Conservation (phyloP, 2,113 vertebrate genomes). For the Notiomystis cincta region DNA sequence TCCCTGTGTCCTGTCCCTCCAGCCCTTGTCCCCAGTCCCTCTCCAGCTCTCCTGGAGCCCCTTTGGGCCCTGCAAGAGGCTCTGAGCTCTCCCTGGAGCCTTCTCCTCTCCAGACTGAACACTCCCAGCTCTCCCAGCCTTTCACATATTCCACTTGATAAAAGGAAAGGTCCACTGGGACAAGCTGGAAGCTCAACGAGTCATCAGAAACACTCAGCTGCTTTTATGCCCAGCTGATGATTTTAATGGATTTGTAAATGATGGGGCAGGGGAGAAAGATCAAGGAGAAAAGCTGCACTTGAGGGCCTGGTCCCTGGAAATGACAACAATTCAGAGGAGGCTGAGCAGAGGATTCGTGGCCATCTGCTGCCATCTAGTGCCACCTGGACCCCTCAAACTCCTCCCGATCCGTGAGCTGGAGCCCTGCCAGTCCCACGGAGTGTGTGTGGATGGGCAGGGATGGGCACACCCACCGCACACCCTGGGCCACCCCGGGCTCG, state of each 20-base stretch:
- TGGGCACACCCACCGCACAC: not conserved
- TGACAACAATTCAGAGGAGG: rapidly evolving
- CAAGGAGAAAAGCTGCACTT: not conserved
- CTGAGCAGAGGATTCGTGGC: not conserved
- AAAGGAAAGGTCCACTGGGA: not conserved
- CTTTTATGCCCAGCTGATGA: not conserved
- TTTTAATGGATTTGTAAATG: not conserved
- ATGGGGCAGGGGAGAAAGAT: not conserved
- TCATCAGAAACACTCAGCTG: not conserved
- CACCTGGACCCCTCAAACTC: rapidly evolving
- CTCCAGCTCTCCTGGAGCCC: not conserved
- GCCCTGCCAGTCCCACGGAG: rapidly evolving
- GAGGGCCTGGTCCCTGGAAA: not conserved
- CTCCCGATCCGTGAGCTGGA: rapidly evolving
- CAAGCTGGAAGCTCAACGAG: rapidly evolving
- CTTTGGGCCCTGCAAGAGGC: not conserved
- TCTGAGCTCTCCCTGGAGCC: not conserved
- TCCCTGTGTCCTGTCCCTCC: not conserved
- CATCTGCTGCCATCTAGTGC: conserved; percentile 35
- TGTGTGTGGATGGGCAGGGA: too few relatives aligned
- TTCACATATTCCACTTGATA: not conserved
- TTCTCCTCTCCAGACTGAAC: not conserved
- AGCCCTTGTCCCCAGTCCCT: not conserved
- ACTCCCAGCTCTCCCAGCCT: not conserved
- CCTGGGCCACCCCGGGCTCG: not conserved